Evolutionary conservation across 2,113 vertebrate species (phyloP).

Genomic region (Proteles cristata): DNA sequence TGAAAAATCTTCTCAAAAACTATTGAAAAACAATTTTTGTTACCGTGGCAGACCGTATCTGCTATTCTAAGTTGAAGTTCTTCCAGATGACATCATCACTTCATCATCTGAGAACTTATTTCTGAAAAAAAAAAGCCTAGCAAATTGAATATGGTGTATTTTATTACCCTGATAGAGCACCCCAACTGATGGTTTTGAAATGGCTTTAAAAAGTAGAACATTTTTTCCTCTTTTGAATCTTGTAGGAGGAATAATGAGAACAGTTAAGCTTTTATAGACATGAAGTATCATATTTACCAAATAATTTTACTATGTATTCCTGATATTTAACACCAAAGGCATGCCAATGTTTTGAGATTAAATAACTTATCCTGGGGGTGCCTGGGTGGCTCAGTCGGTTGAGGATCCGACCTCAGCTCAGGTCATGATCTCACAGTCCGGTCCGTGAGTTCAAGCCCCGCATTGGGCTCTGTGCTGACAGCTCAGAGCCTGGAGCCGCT

Average conservation of each 20-base stretch:
- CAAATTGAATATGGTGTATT: slow-evolving; percentile 41
- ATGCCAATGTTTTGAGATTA: slow-evolving; percentile 46
- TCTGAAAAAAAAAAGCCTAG: not conserved
- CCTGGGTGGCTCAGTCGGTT: too few species aligned
- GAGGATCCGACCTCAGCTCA: too few species aligned
- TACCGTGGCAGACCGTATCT: slow-evolving; percentile 49
- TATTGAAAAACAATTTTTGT: not conserved
- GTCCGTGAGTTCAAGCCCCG: too few species aligned
- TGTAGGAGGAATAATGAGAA: slow-evolving; percentile 30
- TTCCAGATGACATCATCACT: slow-evolving; percentile 49
- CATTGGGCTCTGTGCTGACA: too few species aligned
- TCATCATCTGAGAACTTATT: slow-evolving; percentile 52
- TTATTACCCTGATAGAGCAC: not conserved
- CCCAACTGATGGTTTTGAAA: slow-evolving; percentile 54
- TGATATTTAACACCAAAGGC: slow-evolving; percentile 72
- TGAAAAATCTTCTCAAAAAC: slow-evolving; percentile 51
- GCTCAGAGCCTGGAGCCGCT: too few species aligned
- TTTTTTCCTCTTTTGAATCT: slow-evolving; percentile 49
- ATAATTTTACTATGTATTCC: slow-evolving; percentile 37
- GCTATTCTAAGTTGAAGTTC: slow-evolving; percentile 21
- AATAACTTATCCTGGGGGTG: not conserved
- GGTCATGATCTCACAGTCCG: too few species aligned
- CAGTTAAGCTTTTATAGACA: not conserved
- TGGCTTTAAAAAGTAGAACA: slow-evolving; percentile 48
- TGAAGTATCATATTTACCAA: not conserved